Evolutionary conservation across 2,113 vertebrate species (phyloP).

Genomic region (Stigmatopora argus): DNA sequence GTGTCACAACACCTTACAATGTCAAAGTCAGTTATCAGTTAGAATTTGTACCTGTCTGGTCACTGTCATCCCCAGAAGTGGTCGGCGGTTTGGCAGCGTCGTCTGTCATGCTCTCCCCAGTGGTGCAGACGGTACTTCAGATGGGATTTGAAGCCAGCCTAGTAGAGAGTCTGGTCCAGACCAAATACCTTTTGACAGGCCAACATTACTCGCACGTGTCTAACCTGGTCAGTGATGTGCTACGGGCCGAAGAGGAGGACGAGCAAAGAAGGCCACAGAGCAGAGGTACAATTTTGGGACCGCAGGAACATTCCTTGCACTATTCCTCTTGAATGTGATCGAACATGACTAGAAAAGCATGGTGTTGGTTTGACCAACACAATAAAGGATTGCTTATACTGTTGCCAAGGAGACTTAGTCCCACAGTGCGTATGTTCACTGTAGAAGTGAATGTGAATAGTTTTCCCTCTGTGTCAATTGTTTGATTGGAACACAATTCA

Average conservation of each 20-base stretch:
- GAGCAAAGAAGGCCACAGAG: conserved; percentile 43
- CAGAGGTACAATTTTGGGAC: conserved; percentile 39
- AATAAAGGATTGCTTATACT: too few species aligned
- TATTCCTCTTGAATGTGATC: neutral
- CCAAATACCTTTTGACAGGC: conserved; percentile 67
- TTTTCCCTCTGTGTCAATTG: too few species aligned
- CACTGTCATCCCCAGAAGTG: conserved; percentile 55
- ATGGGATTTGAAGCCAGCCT: conserved; percentile 73
- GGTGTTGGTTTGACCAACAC: too few species aligned
- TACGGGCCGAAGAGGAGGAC: conserved; percentile 70
- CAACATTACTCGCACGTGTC: conserved; percentile 63
- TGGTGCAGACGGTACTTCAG: conserved; percentile 68
- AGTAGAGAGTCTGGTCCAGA: conserved; percentile 67
- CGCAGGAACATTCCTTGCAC: neutral
- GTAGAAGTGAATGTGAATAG: too few species aligned
- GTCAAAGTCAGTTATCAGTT: neutral
- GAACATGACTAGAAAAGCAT: too few species aligned
- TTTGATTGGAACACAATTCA: too few species aligned
- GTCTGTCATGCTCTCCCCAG: conserved; percentile 49
- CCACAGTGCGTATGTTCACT: too few species aligned
- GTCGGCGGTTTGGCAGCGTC: conserved; percentile 47
- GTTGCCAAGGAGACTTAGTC: too few species aligned
- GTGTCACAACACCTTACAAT: neutral
- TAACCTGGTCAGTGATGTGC: conserved; percentile 70
- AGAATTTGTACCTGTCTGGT: neutral